Conservation (phyloP, 1,140 invertebrate species). For the Chironomus tepperi region DNA sequence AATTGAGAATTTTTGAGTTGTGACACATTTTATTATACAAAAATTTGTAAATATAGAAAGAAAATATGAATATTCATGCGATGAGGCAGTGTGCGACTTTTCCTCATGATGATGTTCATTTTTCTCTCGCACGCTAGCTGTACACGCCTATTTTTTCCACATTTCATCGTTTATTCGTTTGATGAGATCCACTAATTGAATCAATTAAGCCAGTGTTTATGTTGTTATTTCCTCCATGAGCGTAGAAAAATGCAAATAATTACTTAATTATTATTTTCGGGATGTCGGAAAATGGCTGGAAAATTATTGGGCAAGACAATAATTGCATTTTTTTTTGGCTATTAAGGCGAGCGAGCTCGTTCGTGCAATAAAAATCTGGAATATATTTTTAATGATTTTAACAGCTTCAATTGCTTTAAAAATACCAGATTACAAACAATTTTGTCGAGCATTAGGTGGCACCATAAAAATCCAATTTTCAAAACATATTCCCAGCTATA, state of each 20-base stretch:
- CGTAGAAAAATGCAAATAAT: neutral
- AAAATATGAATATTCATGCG: too few relatives aligned
- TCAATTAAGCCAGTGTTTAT: neutral
- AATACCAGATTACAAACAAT: constrained; percentile 1
- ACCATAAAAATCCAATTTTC: constrained; percentile 17
- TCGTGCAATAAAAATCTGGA: too few relatives aligned
- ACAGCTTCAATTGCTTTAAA: neutral
- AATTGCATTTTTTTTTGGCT: neutral
- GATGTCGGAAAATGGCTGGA: too few relatives aligned
- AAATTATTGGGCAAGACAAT: neutral
- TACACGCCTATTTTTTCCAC: neutral
- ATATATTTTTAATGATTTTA: neutral
- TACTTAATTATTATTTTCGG: neutral
- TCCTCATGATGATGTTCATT: too few relatives aligned
- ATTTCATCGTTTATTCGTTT: neutral
- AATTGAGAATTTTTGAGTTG: too few relatives aligned
- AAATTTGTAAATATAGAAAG: too few relatives aligned
- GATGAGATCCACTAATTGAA: neutral
- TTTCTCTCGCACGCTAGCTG: neutral
- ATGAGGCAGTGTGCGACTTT: too few relatives aligned
- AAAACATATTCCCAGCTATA: neutral
- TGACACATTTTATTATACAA: too few relatives aligned
- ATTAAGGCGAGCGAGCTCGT: neutral
- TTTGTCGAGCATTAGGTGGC: neutral
- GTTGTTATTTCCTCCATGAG: neutral